Evolutionary conservation across 2,797 vertebrate genomes (phyloP).

Genomic region (Chelonia mydas): DNA sequence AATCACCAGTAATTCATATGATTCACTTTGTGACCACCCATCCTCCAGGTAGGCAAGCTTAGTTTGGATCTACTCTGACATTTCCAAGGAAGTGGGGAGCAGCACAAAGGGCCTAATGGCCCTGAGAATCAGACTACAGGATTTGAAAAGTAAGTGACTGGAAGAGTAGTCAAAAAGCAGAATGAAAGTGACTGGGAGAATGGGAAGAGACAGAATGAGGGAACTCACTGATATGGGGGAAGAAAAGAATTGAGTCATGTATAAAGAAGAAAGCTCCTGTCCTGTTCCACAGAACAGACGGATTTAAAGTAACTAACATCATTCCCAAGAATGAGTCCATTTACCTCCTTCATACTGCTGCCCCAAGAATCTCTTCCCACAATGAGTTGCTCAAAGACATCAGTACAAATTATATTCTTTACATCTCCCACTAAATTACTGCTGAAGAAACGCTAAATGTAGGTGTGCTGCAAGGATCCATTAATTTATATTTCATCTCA

Average conservation of each 20-base stretch:
- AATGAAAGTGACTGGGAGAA: not conserved
- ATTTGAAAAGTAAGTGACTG: not conserved
- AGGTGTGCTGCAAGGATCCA: not conserved
- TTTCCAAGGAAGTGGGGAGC: not conserved
- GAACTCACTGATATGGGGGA: not conserved
- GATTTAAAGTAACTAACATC: not conserved
- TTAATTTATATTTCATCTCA: not conserved
- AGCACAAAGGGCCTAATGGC: not conserved
- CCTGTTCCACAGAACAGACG: not conserved
- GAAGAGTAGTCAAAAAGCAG: not conserved
- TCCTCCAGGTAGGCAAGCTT: not conserved
- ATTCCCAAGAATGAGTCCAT: not conserved
- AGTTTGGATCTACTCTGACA: not conserved
- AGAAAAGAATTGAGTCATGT: not conserved
- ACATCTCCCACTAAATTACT: not conserved
- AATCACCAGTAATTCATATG: not conserved
- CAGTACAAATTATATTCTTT: not conserved
- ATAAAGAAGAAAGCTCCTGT: not conserved
- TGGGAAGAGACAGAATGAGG: not conserved
- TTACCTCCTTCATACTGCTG: not conserved
- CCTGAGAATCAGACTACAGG: not conserved
- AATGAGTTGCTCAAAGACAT: not conserved
- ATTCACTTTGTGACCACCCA: not conserved
- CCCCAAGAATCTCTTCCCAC: not conserved
- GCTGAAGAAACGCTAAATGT: not conserved